Evolutionary conservation across 2,113 vertebrate species (phyloP).

Genomic region (Excalfactoria chinensis): DNA sequence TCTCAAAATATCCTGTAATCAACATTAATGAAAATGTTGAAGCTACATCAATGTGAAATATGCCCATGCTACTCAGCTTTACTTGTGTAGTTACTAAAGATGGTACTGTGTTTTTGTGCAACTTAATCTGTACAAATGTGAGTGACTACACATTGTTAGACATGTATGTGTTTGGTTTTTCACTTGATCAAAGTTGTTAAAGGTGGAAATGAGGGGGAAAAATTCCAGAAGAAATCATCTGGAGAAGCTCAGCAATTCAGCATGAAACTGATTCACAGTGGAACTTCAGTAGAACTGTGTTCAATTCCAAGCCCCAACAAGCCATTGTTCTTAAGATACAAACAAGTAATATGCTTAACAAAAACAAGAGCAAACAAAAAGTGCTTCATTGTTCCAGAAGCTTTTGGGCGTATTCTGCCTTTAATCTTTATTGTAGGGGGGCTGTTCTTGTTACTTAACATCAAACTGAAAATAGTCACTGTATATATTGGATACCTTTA

Average conservation of each 20-base stretch:
- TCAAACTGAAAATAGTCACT: constrained; percentile 53
- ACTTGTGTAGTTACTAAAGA: constrained; percentile 12
- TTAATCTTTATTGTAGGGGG: constrained; percentile 50
- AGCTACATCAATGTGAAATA: constrained; percentile 35
- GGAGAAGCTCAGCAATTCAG: constrained; percentile 54
- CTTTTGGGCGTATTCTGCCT: constrained; percentile 74
- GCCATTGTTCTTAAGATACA: constrained; percentile 57
- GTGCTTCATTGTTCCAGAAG: constrained; percentile 75
- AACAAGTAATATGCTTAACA: constrained; percentile 39
- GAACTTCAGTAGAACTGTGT: constrained; percentile 72
- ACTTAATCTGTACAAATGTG: constrained; percentile 11
- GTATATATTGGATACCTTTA: constrained; percentile 68
- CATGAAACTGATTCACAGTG: constrained; percentile 67
- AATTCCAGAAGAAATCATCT: constrained; percentile 31
- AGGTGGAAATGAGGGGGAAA: constrained; percentile 52
- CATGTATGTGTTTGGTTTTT: constrained; percentile 9
- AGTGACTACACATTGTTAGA: constrained; percentile 34
- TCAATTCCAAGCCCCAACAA: constrained; percentile 60
- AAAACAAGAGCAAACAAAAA: background rate
- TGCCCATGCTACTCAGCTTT: background rate
- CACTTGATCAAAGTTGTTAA: constrained; percentile 34
- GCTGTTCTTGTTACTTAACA: constrained; percentile 62
- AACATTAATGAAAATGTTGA: constrained; percentile 27
- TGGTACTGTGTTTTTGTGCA: constrained; percentile 24
- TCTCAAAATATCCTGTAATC: constrained; percentile 47